Base-by-base conservation (phyloP, 2,113 vertebrate genomes). In the Sitta europaea region DNA sequence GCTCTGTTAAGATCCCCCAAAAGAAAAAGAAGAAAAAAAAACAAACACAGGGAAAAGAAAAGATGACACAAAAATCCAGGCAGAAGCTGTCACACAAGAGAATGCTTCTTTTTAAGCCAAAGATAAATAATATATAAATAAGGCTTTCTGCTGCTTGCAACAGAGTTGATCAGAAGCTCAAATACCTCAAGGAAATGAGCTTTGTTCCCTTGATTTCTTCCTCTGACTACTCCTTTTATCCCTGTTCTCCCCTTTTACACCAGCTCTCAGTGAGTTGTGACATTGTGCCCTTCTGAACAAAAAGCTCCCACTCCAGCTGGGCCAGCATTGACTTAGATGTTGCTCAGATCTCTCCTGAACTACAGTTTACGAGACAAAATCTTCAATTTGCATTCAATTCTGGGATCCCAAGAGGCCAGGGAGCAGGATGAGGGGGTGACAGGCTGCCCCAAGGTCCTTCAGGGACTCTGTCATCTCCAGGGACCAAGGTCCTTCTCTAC, bases 151-250 rank as follows among this genome's bases (percentile, higher is more conserved):
- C 61, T 94, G 36, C 43, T 88, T 48, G 72, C 36, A 88, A 62
- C 62, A 5, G 50, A 61, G 54, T n/a, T 68, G 78, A 66, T 66
- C 54, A 65, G 47, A 67, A 90, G 51, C 84, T 47, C 57, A 76
- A 87, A 85, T 82, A 47, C 71, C 77, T 85, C 59, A 43, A 93
- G 77, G 74, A 94, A 91, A 85, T 51, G 33, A 51, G 55, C 40
- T 95, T 79, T 90, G 50, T 82, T 94, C 75, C 54, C 78, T 82
- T 75, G 61, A 72, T 75, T 96, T 88, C 66, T 75, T 82, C 66
- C 42, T 74, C 45, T 38, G 65, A 65, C 50, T 68, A 19, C 29
- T 77, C 29, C 51, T 85, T 93, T 95, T 65, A 66, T 67, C 28
- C 27, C 61, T 55, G 19, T 31, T 74, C 67, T 36, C 33, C 24